phyloP scores from a whole-genome alignment of 2,888 invertebrate genomes.

The Dasypogon diadema region DNA sequence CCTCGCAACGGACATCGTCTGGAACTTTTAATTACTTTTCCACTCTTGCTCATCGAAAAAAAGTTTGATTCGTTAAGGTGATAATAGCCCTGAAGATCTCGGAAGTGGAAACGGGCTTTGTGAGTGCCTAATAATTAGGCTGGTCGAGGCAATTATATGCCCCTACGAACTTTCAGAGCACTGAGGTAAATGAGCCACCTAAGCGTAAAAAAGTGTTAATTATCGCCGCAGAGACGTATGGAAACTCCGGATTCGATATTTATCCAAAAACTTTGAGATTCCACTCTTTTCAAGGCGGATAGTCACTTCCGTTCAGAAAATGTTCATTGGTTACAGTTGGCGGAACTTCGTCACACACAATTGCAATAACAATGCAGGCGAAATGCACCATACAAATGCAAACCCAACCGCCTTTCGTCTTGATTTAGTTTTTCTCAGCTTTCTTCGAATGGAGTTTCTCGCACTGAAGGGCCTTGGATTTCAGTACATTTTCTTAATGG shows the following conservation, averaged over 20 bases:
- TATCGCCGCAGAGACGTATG: not conserved
- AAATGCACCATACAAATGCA: too few relatives aligned
- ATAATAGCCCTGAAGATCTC: slow-evolving; percentile 14
- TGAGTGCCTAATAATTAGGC: slow-evolving; percentile 4
- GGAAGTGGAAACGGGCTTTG: not conserved
- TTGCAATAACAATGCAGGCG: too few relatives aligned
- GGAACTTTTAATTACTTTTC: slow-evolving; percentile 13
- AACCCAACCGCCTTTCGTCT: too few relatives aligned
- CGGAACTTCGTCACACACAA: not conserved
- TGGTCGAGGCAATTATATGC: not conserved
- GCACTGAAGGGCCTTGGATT: not conserved
- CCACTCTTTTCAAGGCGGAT: not conserved
- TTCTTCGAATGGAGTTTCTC: not conserved
- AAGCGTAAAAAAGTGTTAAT: slow-evolving; percentile 33
- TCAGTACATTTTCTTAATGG: slow-evolving; percentile 15
- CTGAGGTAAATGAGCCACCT: slow-evolving; percentile 14
- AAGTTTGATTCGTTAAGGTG: slow-evolving; percentile 11
- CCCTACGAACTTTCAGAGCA: not conserved
- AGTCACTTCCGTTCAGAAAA: slow-evolving; percentile 1
- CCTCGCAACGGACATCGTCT: too few relatives aligned
- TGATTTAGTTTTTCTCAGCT: not conserved
- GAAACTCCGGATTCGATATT: not conserved
- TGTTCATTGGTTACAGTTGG: not conserved
- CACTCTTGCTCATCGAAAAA: not conserved
- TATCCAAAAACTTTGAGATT: not conserved